phyloP scores from a whole-genome alignment of 2,797 vertebrate genomes.

The Mormyrops boulengeri region DNA sequence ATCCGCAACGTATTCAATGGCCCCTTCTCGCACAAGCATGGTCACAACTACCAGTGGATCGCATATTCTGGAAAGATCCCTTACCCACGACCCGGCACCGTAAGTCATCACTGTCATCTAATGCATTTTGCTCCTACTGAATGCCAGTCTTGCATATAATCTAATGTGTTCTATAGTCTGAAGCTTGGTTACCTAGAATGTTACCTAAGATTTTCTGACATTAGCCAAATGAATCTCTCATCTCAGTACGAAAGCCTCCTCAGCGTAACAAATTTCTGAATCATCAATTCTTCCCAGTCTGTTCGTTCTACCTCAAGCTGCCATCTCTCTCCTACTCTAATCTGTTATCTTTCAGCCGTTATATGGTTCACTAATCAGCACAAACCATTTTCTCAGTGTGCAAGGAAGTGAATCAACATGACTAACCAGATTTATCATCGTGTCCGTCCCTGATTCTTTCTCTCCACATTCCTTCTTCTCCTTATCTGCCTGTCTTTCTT shows the following conservation, averaged over 20 bases:
- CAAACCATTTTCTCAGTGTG: not conserved
- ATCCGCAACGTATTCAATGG: slow-evolving; percentile 79
- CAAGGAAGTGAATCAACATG: not conserved
- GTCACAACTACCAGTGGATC: slow-evolving; percentile 78
- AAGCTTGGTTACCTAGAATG: not conserved
- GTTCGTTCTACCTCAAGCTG: not conserved
- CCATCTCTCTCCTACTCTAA: not conserved
- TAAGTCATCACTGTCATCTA: slow-evolving; percentile 30
- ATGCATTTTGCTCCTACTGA: not conserved
- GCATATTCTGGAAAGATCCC: slow-evolving; percentile 77
- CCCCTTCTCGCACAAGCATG: slow-evolving; percentile 78
- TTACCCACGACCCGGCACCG: slow-evolving; percentile 75
- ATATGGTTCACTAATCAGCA: not conserved
- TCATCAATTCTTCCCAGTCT: not conserved
- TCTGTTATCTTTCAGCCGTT: not conserved
- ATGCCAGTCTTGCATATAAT: not conserved
- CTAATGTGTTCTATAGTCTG: not conserved
- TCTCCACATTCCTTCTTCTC: not conserved
- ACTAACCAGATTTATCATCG: not conserved
- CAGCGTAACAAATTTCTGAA: not conserved
- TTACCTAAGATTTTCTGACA: not conserved
- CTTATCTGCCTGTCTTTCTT: not conserved
- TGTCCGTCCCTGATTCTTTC: not conserved
- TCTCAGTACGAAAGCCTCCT: not conserved
- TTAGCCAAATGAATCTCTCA: not conserved